phyloP scores from a whole-genome alignment of 2,888 invertebrate species.

The Gasteruption jaculator region DNA sequence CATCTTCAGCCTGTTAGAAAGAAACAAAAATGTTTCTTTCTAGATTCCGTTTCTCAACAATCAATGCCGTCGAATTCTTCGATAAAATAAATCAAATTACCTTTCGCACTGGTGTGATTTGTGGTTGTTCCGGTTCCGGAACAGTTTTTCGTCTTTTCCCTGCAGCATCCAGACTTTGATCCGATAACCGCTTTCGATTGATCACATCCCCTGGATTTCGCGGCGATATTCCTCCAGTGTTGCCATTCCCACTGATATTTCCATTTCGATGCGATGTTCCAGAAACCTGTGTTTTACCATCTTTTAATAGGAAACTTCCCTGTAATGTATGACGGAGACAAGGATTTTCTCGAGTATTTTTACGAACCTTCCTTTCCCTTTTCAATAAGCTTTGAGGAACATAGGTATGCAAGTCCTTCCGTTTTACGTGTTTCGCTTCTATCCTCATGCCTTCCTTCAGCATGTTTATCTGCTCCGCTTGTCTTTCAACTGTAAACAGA shows the following conservation, averaged over 20 bases:
- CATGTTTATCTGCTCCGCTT: conserved; percentile 63
- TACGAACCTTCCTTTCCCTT: conserved; percentile 65
- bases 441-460: conserved; percentile 72
- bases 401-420: conserved; percentile 72
- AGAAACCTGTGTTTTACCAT: conserved; percentile 32
- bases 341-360: neutral
- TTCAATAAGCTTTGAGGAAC: conserved; percentile 66
- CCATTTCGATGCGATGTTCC: conserved; percentile 36
- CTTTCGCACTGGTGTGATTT: too few species aligned
- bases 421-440: conserved; percentile 84
- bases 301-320: too few species aligned
- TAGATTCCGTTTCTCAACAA: too few species aligned
- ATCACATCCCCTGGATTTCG: conserved; percentile 29
- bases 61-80: too few species aligned
- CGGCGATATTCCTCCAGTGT: conserved; percentile 34
- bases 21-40: too few species aligned
- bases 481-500: conserved; percentile 54
- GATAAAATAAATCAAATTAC: too few species aligned
- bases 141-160: conserved; percentile 34
- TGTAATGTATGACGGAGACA: too few species aligned
- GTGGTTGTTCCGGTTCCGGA: too few species aligned
- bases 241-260: conserved; percentile 34
- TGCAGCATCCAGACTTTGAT: conserved; percentile 28
- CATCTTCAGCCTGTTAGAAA: conserved; percentile 36
- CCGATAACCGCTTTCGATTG: conserved; percentile 35